phyloP scores from a whole-genome alignment of 2,797 vertebrate species.

The Lepilemur ruficaudatus region DNA sequence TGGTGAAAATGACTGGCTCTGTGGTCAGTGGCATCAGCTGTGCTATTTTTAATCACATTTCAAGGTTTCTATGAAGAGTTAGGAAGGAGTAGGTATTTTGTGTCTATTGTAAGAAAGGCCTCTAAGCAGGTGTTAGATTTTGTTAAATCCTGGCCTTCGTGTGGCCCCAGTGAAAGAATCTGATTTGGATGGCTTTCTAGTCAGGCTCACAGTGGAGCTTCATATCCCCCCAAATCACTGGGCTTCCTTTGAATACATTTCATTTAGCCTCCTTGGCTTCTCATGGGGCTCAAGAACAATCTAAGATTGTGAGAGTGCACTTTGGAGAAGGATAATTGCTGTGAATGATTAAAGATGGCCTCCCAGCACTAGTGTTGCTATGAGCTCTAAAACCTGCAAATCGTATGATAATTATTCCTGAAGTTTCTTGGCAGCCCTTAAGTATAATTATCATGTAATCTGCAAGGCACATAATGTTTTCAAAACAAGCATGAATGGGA shows the following conservation, averaged over 20 bases:
- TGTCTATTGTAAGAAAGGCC: neutral
- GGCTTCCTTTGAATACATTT: neutral
- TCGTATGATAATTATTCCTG: conserved; percentile 71
- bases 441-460: conserved; percentile 77
- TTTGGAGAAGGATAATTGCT: conserved; percentile 23
- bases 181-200: neutral
- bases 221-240: neutral
- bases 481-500: conserved; percentile 62
- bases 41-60: neutral
- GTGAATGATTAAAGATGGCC: conserved; percentile 23
- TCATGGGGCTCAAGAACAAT: neutral
- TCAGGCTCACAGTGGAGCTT: neutral
- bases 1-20: neutral
- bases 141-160: neutral
- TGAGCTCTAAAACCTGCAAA: conserved; percentile 72
- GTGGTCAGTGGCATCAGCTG: neutral
- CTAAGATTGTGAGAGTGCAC: neutral
- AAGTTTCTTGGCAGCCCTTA: conserved; percentile 68
- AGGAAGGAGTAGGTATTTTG: neutral
- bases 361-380: conserved; percentile 54
- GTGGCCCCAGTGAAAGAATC: neutral
- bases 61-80: neutral
- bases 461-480: conserved; percentile 66
- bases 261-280: neutral
- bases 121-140: neutral